Percentiles rank a stretch among this genome's conserved stretches.
These are phyloP conservation scores for Sinocyclocheilus anophthalmus DNA, from an alignment of 2,113 vertebrate genomes.

Conservation along the genomic window DNA sequence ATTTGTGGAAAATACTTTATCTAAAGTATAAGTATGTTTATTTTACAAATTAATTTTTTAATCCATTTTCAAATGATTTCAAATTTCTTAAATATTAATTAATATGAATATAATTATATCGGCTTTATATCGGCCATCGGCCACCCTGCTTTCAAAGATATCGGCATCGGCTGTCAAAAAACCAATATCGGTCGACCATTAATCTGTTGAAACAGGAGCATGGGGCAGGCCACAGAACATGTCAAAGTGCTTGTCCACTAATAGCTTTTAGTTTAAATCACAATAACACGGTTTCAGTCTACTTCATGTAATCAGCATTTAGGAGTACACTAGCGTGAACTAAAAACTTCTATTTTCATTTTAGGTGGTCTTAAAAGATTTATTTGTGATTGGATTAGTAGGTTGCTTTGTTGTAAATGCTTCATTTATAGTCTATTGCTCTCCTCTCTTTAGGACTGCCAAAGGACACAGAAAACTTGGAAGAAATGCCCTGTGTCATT, in stretches of 20 bases:
- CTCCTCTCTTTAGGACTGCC: constrained; percentile 77
- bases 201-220: not conserved
- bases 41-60: too few species aligned
- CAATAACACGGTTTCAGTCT: not conserved
- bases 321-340: not conserved
- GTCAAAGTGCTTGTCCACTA: too few species aligned
- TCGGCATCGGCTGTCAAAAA: too few species aligned
- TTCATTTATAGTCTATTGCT: constrained; percentile 1
- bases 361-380: not conserved
- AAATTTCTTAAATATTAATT: too few species aligned
- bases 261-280: not conserved
- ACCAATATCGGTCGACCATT: too few species aligned
- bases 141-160: too few species aligned
- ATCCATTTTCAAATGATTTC: too few species aligned
- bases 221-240: not conserved
- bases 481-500: constrained; percentile 85
- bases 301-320: not conserved
- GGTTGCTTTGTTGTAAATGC: not conserved
- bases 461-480: constrained; percentile 62
- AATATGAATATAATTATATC: too few species aligned
- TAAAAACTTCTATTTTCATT: not conserved
- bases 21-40: too few species aligned
- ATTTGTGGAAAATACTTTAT: too few species aligned
- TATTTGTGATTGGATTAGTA: not conserved
- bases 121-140: too few species aligned